Evolutionary conservation across 1,140 invertebrate species (phyloP), one percentile per base, ranked within the genome.

Genomic region (Drosophila dunni): DNA sequence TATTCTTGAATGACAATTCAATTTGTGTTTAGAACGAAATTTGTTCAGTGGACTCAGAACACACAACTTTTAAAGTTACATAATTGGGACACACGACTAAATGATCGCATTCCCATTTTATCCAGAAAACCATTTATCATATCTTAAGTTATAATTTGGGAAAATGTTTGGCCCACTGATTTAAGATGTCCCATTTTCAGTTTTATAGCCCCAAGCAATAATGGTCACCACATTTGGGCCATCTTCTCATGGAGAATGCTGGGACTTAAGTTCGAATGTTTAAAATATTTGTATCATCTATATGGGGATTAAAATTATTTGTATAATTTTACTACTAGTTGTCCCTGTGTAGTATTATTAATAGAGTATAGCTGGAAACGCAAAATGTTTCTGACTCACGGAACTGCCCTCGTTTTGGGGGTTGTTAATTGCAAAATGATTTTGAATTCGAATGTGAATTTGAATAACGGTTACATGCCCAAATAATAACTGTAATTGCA

Each of bases 401-500:
- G 13, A 15, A 17, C 64, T 17, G 38, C 73, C 68, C 60, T 75
- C 68, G 73, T 13, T 8, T 36, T 46, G 69, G 82, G 85, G 80
- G 84, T 90, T 89, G 84, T 71, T 89, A 89, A 88, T 89, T 88
- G 84, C 84, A 90, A 75, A 62, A 78, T 79, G 82, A 80, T 89
- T 83, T 81, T 75, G 83, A 83, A 86, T 89, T 89, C 83, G 82
- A 80, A 88, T 83, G 78, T 75, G 83, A 83, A 86, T 89, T 89
- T 89, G 84, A 84, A 89, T 90, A 90, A 90, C 71, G 85, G 80
- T 90, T 73, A 68, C 75, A 79, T 71, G 70, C 71, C 68, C 75
- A 79, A 89, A 90, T 89, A 81, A 84, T 89, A 58, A 74, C 69
- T 79, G 85, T 89, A 89, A 89, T 89, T 89, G 84, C 63, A 57